Conservation (phyloP, 2,888 invertebrate genomes). For the Choreutis nemorana region DNA sequence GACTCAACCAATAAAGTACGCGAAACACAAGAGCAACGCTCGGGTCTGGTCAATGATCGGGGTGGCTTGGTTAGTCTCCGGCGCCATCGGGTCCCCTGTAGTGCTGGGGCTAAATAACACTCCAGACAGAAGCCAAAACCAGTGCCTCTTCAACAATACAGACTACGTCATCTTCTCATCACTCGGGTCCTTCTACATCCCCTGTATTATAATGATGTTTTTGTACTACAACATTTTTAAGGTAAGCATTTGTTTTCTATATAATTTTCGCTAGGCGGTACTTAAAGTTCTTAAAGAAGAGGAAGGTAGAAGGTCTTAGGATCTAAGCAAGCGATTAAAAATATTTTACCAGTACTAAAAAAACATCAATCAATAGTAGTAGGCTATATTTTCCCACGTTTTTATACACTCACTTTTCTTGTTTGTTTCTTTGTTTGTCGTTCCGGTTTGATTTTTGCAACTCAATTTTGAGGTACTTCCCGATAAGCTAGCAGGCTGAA, state of each 20-base stretch:
- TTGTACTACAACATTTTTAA: slow-evolving; percentile 97
- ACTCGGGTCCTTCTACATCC: slow-evolving; percentile 97
- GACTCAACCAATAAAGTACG: slow-evolving; percentile 98
- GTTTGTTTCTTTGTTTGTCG: no score
- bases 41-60: slow-evolving; percentile 95
- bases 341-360: neutral
- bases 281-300: no score
- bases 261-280: no score
- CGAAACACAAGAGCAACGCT: slow-evolving; percentile 95
- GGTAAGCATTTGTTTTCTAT: no score
- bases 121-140: slow-evolving; percentile 78
- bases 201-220: slow-evolving; percentile 97
- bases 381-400: no score
- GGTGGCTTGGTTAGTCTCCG: slow-evolving; percentile 91
- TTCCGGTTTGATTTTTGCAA: no score
- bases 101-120: slow-evolving; percentile 96
- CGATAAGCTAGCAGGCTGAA: no score
- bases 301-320: no score
- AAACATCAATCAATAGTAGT: no score
- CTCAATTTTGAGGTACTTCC: no score
- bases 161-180: slow-evolving; percentile 98
- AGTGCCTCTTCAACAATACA: slow-evolving; percentile 96
- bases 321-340: no score
- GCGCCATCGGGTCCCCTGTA: slow-evolving; percentile 95
- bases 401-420: no score